Evolutionary conservation across 2,888 invertebrate genomes (phyloP), one percentile per base, ranked within the genome.

Genomic region (Temnothorax unifasciatus): DNA sequence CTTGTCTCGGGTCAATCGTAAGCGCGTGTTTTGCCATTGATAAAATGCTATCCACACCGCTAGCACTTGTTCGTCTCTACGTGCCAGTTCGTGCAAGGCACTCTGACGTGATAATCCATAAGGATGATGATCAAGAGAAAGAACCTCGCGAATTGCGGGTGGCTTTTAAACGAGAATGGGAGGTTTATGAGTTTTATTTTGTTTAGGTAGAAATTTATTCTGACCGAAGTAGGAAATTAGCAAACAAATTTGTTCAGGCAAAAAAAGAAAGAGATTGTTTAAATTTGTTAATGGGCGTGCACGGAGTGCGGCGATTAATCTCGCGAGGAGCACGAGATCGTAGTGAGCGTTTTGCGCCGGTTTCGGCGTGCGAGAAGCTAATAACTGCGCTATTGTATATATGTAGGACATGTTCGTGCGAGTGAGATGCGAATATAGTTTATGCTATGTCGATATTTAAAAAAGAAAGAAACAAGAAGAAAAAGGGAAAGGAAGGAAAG

Each of bases 161-260:
- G 13, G 8, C 1, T 29, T 44, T 77, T 8, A 21, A 44, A 9
- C 4, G 38, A 66, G 6, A 41, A n/a, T 52, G 54, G 2, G 5
- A 15, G 3, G 25, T 57, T 13, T 15, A 18, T 44, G 34, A 34
- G 18, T 50, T 44, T 68, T 13, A n/a, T 57, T 77, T 77, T 1
- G 21, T 69, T 90, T 92, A 92, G 92, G 86, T 92, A 92, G 89
- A 88, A 86, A 89, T 91, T 90, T 89, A 89, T 88, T 88, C 25
- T 18, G 34, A 57, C 84, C 86, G 88, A 21, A 86, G 74, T 90
- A 87, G 71, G 73, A 81, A 74, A 87, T 84, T 85, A 86, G 85
- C 86, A 84, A 41, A 75, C 83, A 82, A 88, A 86, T 86, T 84
- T 57, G 73, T 85, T 81, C 71, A 25, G 66, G 44, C 38, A 18